Base-by-base conservation (phyloP, 2,888 invertebrate genomes). In the Suillia variegata region DNA sequence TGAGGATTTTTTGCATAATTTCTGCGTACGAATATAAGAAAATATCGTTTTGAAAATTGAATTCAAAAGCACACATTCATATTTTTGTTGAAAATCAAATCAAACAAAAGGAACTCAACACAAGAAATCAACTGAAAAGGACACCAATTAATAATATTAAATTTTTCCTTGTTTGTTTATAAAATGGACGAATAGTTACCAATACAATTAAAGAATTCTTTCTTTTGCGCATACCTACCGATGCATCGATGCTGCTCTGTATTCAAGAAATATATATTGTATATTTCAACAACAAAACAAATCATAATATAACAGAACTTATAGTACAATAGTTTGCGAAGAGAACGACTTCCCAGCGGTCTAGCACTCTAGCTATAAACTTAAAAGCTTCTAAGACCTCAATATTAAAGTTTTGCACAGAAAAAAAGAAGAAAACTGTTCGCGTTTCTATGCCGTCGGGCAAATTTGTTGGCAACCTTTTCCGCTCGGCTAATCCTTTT, bases 51-150 rank as follows among this genome's bases (percentile, higher is more conserved):
- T n/a, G n/a, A n/a, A n/a, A n/a, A n/a, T n/a, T n/a, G n/a, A n/a
- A n/a, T n/a, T n/a, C n/a, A n/a, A n/a, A n/a, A n/a, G n/a, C 75
- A 67, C 66, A 71, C 73, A 74, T 70, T 72, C 73, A 66, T 66
- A 67, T 70, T 70, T 63, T 52, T 56, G 34, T 55, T 38, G 56
- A n/a, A 38, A 21, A 8, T 22, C 8, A 22, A 38, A 47, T 22
- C 3, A 18, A 13, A 20, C 20, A 54, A 31, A 31, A 3, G 13
- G 47, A 47, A 54, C 20, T 6, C 1, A 54, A 54, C n/a, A n/a
- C n/a, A n/a, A n/a, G n/a, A n/a, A n/a, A n/a, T n/a, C n/a, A n/a
- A n/a, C n/a, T n/a, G n/a, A n/a, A n/a, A n/a, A n/a, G 1, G 33
- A 20, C 20, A 52, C n/a, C 20, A 20, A 52, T 38, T 34, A 13